A percentile compares a stretch with the other conserved stretches of the same genome.
Conservation (phyloP, 1,140 invertebrate genomes). For the Contarinia nasturtii region DNA sequence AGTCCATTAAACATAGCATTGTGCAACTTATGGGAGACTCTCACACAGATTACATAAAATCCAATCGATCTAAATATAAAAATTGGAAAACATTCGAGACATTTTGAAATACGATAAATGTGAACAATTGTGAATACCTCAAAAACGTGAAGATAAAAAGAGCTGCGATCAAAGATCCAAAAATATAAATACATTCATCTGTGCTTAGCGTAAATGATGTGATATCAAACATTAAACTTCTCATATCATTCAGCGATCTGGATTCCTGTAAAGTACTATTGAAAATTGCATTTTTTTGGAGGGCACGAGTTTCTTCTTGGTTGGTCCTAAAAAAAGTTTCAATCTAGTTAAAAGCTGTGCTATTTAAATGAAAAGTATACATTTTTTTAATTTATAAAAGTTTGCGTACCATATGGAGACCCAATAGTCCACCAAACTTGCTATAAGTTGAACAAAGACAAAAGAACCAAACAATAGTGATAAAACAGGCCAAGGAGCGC, state of each 20-base stretch:
- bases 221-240: too few relatives aligned
- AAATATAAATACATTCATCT: too few relatives aligned
- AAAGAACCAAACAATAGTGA: constrained; percentile 21
- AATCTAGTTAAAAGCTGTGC: background rate
- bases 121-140: background rate
- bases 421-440: constrained; percentile 37
- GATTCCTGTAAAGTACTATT: too few relatives aligned
- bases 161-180: too few relatives aligned
- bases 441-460: constrained; percentile 25
- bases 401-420: constrained; percentile 30
- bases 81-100: constrained; percentile 9
- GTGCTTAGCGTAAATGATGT: too few relatives aligned
- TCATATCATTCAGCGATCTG: too few relatives aligned
- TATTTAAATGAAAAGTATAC: background rate
- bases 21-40: constrained; percentile 46
- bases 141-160: too few relatives aligned
- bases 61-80: constrained; percentile 25
- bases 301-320: background rate
- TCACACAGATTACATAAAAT: constrained; percentile 47
- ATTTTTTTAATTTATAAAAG: background rate
- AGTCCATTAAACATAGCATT: constrained; percentile 55
- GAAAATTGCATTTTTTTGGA: constrained; percentile 14
- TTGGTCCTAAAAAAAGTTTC: background rate
- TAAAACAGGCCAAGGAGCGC: constrained; percentile 20
- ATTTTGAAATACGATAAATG: background rate